These are phyloP conservation scores for Leptinotarsa haldemani DNA, from an alignment of 2,888 invertebrate species.

Conservation along the genomic window DNA sequence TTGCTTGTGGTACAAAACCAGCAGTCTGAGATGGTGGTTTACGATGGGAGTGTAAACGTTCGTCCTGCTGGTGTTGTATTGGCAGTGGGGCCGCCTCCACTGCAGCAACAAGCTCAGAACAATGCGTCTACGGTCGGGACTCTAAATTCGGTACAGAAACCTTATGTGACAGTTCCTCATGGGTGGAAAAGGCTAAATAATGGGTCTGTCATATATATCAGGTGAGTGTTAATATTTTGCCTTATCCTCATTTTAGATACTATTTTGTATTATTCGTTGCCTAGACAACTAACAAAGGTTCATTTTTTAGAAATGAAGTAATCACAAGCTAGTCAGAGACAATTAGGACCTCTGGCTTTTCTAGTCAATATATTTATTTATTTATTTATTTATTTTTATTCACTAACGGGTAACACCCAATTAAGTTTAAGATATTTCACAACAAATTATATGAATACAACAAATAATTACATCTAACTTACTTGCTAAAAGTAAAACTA, in stretches of 20 bases:
- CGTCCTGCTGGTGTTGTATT: slow-evolving; percentile 62
- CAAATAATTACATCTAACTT: no score
- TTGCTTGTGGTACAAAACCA: slow-evolving; percentile 57
- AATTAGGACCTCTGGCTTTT: no score
- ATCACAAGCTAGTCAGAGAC: no score
- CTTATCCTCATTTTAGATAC: background rate
- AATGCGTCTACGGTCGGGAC: slow-evolving; percentile 52
- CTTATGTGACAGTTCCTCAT: slow-evolving; percentile 72
- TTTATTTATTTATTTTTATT: no score
- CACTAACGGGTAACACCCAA: no score
- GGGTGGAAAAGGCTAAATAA: slow-evolving; percentile 83
- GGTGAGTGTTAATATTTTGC: slow-evolving; percentile 68
- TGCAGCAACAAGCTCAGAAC: slow-evolving; percentile 48
- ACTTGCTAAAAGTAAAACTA: no score
- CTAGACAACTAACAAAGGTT: no score
- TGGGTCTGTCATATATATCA: slow-evolving; percentile 81
- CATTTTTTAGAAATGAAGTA: no score
- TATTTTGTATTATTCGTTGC: no score
- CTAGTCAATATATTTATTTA: no score
- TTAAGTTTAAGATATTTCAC: no score
- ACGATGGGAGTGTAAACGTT: slow-evolving; percentile 66
- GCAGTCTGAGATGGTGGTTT: slow-evolving; percentile 62
- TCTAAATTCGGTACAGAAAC: slow-evolving; percentile 50
- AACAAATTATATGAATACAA: no score
- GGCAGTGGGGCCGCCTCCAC: slow-evolving; percentile 56